A percentile compares a stretch with the other conserved stretches of the same genome.
phyloP scores from a whole-genome alignment of 2,797 vertebrate genomes.

The Scleropages formosus region DNA sequence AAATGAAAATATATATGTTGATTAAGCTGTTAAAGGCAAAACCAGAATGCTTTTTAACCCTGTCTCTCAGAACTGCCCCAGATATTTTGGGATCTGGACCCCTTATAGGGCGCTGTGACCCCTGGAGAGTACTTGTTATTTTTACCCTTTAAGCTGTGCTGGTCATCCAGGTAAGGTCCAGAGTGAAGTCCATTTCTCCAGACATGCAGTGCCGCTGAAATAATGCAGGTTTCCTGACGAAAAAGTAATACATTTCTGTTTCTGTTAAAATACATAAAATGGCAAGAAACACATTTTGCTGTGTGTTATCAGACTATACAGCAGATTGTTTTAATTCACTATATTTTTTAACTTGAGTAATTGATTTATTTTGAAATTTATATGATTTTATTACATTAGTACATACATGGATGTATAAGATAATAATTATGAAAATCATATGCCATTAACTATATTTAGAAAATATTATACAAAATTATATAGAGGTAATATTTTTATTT shows the following conservation, averaged over 20 bases:
- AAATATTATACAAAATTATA: slow-evolving; percentile 1
- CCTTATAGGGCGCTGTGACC: not conserved
- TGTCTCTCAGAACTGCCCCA: slow-evolving; percentile 1
- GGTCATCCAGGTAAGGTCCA: slow-evolving; percentile 2
- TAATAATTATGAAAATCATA: not conserved
- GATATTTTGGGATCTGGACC: not conserved
- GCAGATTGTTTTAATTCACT: slow-evolving; percentile 12
- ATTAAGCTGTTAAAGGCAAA: slow-evolving; percentile 46
- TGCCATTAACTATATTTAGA: too few relatives aligned
- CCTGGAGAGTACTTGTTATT: not conserved
- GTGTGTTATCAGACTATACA: not conserved
- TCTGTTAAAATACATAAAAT: slow-evolving; percentile 1
- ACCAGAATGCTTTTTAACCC: slow-evolving; percentile 34
- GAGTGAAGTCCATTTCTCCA: not conserved
- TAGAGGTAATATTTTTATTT: slow-evolving; percentile 20
- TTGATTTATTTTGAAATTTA: slow-evolving; percentile 8
- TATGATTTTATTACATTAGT: slow-evolving; percentile 3
- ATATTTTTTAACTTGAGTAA: slow-evolving; percentile 10
- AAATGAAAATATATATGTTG: slow-evolving; percentile 34
- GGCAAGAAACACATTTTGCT: slow-evolving; percentile 18
- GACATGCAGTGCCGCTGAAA: not conserved
- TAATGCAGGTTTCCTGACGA: slow-evolving; percentile 7
- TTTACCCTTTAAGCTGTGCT: not conserved
- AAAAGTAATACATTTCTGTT: slow-evolving; percentile 15
- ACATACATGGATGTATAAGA: not conserved